These are phyloP conservation scores for Zalophus californianus DNA, from an alignment of 2,797 vertebrate genomes.

Conservation along the genomic window DNA sequence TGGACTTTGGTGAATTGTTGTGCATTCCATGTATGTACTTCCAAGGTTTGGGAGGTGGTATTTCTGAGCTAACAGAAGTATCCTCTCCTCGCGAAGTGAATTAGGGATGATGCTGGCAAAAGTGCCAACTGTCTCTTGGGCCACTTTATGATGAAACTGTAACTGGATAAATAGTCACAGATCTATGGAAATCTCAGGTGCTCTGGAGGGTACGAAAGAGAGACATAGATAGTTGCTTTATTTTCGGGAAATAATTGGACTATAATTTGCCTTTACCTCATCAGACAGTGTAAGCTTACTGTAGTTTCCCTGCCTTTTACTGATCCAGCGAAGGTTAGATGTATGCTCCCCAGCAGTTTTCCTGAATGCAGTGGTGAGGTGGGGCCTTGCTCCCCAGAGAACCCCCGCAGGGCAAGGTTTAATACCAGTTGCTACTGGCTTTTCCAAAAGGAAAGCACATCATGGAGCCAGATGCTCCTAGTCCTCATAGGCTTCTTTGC, in stretches of 20 bases:
- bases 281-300: not conserved
- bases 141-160: slow-evolving; percentile 27
- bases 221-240: slow-evolving; percentile 10
- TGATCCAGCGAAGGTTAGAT: not conserved
- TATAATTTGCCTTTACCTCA: slow-evolving; percentile 46
- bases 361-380: not conserved
- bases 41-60: not conserved
- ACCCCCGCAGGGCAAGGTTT: not conserved
- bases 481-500: slow-evolving; percentile 37
- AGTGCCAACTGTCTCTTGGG: not conserved
- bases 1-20: not conserved
- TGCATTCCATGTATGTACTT: not conserved
- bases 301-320: not conserved
- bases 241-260: slow-evolving; percentile 45
- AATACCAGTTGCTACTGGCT: not conserved
- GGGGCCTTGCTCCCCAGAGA: not conserved
- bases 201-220: not conserved
- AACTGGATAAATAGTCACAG: not conserved
- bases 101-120: not conserved
- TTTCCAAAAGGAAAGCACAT: slow-evolving; percentile 23
- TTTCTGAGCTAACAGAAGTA: not conserved
- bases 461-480: slow-evolving; percentile 37
- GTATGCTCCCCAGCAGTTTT: not conserved
- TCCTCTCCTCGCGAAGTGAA: not conserved
- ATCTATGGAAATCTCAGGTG: not conserved